phyloP scores from a whole-genome alignment of 2,888 invertebrate species.

The Andricus curvator region DNA sequence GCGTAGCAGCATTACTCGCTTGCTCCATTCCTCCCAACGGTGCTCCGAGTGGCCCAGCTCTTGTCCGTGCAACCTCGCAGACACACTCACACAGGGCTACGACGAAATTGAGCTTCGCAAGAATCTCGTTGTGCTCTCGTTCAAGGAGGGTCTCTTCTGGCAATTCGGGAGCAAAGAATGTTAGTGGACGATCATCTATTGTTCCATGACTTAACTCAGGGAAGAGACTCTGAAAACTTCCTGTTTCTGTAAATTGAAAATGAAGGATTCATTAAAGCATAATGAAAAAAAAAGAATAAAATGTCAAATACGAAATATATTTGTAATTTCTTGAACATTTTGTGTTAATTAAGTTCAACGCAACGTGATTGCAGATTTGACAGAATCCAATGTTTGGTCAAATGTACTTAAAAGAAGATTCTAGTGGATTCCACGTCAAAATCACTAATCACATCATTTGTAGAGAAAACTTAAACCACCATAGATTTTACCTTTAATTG shows the following conservation, averaged over 20 bases:
- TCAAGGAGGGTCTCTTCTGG: constrained; percentile 97
- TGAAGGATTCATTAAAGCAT: neutral
- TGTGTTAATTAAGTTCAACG: no score
- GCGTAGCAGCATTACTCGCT: constrained; percentile 75
- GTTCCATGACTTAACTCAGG: constrained; percentile 74
- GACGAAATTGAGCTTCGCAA: constrained; percentile 98
- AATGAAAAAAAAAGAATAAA: no score
- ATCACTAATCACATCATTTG: no score
- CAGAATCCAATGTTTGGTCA: no score
- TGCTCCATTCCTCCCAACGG: constrained; percentile 76
- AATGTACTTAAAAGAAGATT: no score
- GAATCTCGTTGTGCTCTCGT: constrained; percentile 97
- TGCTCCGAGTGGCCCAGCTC: constrained; percentile 87
- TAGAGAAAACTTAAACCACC: no score
- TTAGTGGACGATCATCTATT: constrained; percentile 80
- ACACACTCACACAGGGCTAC: constrained; percentile 97
- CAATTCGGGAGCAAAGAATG: constrained; percentile 94
- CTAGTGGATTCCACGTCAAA: no score
- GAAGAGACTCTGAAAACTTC: constrained; percentile 79
- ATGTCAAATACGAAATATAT: no score
- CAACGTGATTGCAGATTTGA: no score
- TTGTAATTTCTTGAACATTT: no score
- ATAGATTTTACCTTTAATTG: no score
- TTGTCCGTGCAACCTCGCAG: constrained; percentile 91
- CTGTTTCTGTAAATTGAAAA: constrained; percentile 76